phyloP scores from a whole-genome alignment of 2,888 invertebrate species.

The Eupithecia tripunctaria region DNA sequence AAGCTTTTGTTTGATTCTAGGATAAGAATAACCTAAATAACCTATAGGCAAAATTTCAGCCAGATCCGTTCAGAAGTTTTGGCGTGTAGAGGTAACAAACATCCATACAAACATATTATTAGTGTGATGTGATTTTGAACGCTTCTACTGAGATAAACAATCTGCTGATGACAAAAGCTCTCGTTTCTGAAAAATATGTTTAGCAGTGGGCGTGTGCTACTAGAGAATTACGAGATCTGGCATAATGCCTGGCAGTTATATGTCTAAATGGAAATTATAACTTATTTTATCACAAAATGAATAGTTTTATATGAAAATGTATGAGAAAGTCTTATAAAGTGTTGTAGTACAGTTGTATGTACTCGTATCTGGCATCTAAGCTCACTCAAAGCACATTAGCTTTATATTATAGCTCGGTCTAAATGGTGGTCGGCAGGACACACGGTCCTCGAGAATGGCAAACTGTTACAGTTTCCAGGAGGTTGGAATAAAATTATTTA shows the following conservation, averaged over 20 bases:
- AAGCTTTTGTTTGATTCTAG: no score
- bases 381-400: constrained; percentile 77
- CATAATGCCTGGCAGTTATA: background rate
- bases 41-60: no score
- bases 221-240: background rate
- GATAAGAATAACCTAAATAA: no score
- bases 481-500: no score
- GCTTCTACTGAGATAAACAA: no score
- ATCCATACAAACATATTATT: no score
- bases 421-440: constrained; percentile 62
- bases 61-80: no score
- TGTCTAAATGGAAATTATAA: background rate
- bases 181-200: no score
- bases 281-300: background rate
- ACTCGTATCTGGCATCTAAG: constrained; percentile 63
- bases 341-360: background rate
- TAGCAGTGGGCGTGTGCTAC: background rate
- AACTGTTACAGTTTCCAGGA: background rate
- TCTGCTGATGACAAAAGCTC: no score
- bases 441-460: constrained; percentile 39
- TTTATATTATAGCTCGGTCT: constrained; percentile 69
- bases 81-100: no score
- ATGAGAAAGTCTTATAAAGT: background rate
- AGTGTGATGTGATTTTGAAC: no score
- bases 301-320: background rate